phyloP scores from a whole-genome alignment of 2,797 vertebrate species.

The Florisuga fusca region DNA sequence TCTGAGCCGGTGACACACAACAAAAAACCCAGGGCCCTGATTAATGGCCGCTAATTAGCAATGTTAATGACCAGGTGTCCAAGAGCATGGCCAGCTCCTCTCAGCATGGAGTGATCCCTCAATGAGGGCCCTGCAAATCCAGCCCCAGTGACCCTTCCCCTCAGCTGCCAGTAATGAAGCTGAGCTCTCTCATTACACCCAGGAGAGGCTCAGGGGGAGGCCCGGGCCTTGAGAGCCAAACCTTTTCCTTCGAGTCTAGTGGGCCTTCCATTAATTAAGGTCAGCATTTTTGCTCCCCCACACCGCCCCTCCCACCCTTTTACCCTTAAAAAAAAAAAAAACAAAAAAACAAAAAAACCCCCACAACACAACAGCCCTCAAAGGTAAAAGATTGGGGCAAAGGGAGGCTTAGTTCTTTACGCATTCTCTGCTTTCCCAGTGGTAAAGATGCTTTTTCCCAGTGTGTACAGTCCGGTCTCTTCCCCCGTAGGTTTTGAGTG shows the following conservation, averaged over 20 bases:
- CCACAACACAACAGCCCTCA: conserved; percentile 44
- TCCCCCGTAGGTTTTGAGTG: rapidly evolving
- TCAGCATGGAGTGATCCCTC: conserved; percentile 89
- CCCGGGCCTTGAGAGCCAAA: conserved; percentile 82
- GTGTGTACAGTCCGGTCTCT: rapidly evolving
- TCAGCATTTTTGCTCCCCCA: conserved; percentile 79
- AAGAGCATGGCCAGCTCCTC: conserved; percentile 94
- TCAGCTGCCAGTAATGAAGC: conserved; percentile 88
- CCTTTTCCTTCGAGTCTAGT: conserved; percentile 82
- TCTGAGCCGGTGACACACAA: conserved; percentile 83
- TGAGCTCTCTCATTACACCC: conserved; percentile 85
- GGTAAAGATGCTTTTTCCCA: background rate
- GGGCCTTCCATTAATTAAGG: conserved; percentile 93
- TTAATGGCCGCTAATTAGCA: conserved; percentile 99
- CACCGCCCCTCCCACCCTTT: background rate
- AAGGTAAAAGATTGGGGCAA: conserved; percentile 63
- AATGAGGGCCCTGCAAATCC: conserved; percentile 92
- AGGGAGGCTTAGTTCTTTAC: conserved; percentile 45
- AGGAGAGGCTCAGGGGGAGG: conserved; percentile 84
- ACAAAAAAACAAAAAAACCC: background rate
- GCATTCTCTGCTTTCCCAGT: background rate
- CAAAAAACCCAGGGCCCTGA: conserved; percentile 88
- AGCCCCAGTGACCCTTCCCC: conserved; percentile 91
- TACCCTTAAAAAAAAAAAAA: background rate
- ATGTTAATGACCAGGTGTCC: conserved; percentile 99